Evolutionary conservation across 2,797 vertebrate species (phyloP).

Genomic region (Heterohyrax brucei): DNA sequence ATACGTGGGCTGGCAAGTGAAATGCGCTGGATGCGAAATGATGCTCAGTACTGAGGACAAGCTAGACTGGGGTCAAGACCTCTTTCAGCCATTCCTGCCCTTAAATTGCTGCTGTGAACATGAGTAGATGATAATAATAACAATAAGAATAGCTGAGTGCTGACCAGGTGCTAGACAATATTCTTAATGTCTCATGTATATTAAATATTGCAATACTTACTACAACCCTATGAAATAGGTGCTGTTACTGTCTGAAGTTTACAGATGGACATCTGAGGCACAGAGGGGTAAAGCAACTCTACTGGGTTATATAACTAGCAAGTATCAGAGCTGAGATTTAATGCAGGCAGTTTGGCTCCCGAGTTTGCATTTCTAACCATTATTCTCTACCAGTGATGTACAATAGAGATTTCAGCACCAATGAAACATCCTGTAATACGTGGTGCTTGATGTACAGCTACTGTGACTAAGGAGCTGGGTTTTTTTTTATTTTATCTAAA

Average conservation of each 20-base stretch:
- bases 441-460: conserved; percentile 8
- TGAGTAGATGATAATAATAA: not conserved
- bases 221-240: not conserved
- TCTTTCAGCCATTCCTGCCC: not conserved
- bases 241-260: not conserved
- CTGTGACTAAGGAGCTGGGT: not conserved
- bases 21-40: conserved; percentile 8
- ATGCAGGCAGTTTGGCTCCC: not conserved
- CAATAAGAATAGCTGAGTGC: not conserved
- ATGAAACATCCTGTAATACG: not conserved
- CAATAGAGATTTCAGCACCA: not conserved
- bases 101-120: not conserved
- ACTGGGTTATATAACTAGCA: not conserved
- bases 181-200: not conserved
- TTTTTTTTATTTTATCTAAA: not conserved
- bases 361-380: not conserved
- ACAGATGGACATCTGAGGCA: not conserved
- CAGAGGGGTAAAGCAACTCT: not conserved
- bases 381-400: not conserved
- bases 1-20: not conserved
- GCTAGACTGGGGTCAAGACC: not conserved
- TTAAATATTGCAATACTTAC: conserved; percentile 1
- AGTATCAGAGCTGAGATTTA: not conserved
- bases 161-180: not conserved
- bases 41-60: not conserved